Evolutionary conservation across 2,888 invertebrate species (phyloP).

Genomic region (Papilio elwesi): DNA sequence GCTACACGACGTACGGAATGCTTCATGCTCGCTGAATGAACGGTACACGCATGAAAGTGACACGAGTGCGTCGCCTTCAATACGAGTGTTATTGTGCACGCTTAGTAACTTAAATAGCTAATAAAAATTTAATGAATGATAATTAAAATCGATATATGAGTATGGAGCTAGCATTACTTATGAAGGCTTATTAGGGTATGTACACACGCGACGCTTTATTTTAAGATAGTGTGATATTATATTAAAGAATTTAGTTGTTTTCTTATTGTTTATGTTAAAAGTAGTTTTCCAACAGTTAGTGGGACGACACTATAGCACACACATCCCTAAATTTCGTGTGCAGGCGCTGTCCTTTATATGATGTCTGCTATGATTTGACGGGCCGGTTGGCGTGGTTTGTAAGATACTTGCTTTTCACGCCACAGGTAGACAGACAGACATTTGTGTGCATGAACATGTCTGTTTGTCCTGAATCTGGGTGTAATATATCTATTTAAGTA

Average conservation of each 20-base stretch:
- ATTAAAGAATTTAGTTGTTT: slow-evolving; percentile 50
- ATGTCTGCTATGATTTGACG: too few species aligned
- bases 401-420: too few species aligned
- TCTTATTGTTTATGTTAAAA: slow-evolving; percentile 45
- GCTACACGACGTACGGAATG: too few species aligned
- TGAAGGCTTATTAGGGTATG: neutral
- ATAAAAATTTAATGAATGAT: slow-evolving; percentile 1
- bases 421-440: too few species aligned
- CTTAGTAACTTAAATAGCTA: neutral
- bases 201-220: slow-evolving; percentile 40
- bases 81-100: neutral
- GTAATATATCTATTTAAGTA: too few species aligned
- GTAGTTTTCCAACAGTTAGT: neutral
- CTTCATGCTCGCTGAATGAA: too few species aligned
- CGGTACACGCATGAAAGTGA: too few species aligned
- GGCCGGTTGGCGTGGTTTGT: too few species aligned
- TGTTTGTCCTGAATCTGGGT: too few species aligned
- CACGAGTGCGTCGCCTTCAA: too few species aligned
- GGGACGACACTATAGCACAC: neutral
- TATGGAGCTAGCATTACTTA: neutral
- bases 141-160: neutral
- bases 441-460: too few species aligned
- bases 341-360: too few species aligned
- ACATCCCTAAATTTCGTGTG: neutral
- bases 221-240: slow-evolving; percentile 61